A percentile compares a stretch with the other conserved stretches of the same genome.
These are phyloP conservation scores for Scrobipalpa costella DNA, from an alignment of 2,888 invertebrate species.

Conservation along the genomic window DNA sequence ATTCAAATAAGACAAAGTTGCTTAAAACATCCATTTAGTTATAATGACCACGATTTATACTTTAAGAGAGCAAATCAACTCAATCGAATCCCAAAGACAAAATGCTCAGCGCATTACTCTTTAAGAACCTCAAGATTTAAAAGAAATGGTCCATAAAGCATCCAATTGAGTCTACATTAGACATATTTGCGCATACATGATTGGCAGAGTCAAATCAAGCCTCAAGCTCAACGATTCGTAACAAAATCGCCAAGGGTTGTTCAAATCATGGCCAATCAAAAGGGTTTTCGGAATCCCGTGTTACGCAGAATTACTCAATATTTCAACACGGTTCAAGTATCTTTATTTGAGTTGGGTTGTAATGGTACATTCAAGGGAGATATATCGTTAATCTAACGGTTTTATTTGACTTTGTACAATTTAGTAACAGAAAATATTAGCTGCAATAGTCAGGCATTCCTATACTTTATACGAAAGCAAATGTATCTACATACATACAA, in stretches of 20 bases:
- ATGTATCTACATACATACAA: too few relatives aligned
- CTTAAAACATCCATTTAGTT: too few relatives aligned
- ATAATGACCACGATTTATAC: neutral
- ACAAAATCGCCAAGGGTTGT: conserved; percentile 3
- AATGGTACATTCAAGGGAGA: neutral
- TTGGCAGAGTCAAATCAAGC: neutral
- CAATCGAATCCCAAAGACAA: neutral
- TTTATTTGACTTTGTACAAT: too few relatives aligned
- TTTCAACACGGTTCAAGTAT: neutral
- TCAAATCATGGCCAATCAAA: conserved; percentile 11
- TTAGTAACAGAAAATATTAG: too few relatives aligned
- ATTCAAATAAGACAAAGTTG: too few relatives aligned
- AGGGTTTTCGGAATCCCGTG: neutral
- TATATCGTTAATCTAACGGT: neutral
- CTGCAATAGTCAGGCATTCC: too few relatives aligned
- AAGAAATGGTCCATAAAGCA: neutral
- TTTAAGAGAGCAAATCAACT: neutral
- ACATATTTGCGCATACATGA: conserved; percentile 9
- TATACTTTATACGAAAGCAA: too few relatives aligned
- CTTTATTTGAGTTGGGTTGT: neutral
- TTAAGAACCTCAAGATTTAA: neutral
- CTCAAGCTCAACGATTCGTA: conserved; percentile 2
- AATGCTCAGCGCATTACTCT: neutral
- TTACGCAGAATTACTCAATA: conserved; percentile 11
- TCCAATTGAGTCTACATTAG: conserved; percentile 2